Conservation (phyloP, 2,797 vertebrate genomes). For the Schizothorax lantsangensis region DNA sequence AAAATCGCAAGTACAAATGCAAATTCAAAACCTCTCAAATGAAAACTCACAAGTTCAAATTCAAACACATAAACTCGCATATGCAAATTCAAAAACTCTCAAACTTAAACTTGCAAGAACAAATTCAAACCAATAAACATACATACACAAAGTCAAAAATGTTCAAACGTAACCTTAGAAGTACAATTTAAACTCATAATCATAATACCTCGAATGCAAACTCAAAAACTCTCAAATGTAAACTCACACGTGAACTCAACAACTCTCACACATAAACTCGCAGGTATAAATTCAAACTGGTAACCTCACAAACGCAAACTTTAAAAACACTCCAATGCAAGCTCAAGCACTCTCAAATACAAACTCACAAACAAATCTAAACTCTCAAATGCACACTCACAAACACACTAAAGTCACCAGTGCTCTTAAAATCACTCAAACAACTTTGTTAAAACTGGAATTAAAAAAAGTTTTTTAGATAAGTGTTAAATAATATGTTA, state of each 20-base stretch:
- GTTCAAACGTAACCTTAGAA: background rate
- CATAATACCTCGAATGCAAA: background rate
- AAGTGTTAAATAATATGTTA: background rate
- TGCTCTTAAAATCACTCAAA: background rate
- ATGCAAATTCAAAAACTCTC: background rate
- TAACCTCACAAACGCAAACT: background rate
- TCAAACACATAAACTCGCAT: background rate
- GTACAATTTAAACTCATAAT: background rate
- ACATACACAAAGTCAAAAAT: background rate
- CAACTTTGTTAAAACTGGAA: background rate
- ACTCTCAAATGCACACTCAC: background rate
- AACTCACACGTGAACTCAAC: background rate
- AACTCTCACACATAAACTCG: background rate
- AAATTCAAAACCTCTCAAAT: background rate
- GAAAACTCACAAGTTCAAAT: background rate
- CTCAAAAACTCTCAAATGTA: background rate
- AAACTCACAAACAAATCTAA: background rate
- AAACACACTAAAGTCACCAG: background rate
- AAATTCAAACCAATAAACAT: background rate
- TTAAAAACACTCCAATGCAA: background rate
- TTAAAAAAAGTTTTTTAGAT: no score
- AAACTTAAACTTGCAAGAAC: background rate
- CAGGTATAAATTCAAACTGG: background rate
- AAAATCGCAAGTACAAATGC: background rate
- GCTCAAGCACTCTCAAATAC: background rate